Base-by-base conservation (phyloP, 2,797 vertebrate species). In the Phrynocephalus forsythii region DNA sequence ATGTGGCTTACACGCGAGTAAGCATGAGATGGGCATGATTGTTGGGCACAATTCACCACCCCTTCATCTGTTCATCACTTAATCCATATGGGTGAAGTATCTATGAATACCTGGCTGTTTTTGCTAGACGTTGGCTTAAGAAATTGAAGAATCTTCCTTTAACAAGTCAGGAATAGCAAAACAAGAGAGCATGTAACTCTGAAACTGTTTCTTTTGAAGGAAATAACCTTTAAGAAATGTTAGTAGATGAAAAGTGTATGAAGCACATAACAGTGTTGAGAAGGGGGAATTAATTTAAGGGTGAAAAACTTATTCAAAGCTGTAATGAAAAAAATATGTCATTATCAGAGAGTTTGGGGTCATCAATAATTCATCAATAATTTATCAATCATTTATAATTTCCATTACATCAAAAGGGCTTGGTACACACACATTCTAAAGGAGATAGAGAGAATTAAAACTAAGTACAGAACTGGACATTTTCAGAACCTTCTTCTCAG, bases 381-480 rank as follows among this genome's bases (percentile, higher is more conserved):
- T 73, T 84, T 83, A 68, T 60, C 71, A 71, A 83, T 63, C 18
- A 63, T 71, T 56, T 69, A 79, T 48, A 71, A 83, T 71, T 60
- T 63, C 76, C 26, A n/a, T 78, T 16, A 71, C 26, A 71, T 52
- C 38, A 38, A 52, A 79, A 84, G n/a, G 33, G 3, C 6, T 75
- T 0, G 6, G 78, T 52, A 26, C 5, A 50, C 16, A 69, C 86
- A 69, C 86, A 84, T 30, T 69, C 81, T n/a, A 79, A n/a, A n/a
- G 3, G 81, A 28, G 24, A 87, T 18, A 5, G 78, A 24, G 6
- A 83, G 76, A 90, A 91, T 78, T 28, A 90, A 90, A 88, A 73
- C 50, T 7, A 26, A 86, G 26, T 30, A 68, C 22, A 83, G 33
- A 50, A 8, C 68, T 75, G 15, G 30, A 60, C 60, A 72, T 30